These are phyloP conservation scores for Procavia capensis DNA, from an alignment of 2,113 vertebrate genomes.

Conservation along the genomic window DNA sequence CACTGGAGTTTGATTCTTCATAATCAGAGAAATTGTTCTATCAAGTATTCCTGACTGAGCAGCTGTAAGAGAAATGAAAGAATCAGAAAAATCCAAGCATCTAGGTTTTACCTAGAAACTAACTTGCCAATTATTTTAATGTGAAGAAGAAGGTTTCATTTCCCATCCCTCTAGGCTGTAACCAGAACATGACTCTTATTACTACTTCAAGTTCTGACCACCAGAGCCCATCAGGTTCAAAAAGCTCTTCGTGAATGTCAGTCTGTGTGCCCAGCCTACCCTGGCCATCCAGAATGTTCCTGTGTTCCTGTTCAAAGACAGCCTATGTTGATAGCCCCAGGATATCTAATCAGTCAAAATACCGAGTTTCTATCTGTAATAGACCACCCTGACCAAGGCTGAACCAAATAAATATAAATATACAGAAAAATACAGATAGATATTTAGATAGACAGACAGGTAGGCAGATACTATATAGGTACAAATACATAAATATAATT, in stretches of 20 bases:
- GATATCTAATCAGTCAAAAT: not conserved
- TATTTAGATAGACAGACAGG: too few relatives aligned
- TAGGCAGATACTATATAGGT: not conserved
- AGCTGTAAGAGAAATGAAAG: slow-evolving; percentile 86
- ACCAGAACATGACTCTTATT: not conserved
- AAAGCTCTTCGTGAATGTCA: too few relatives aligned
- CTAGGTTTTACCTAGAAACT: not conserved
- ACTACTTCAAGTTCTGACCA: not conserved
- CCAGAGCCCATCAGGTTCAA: not conserved
- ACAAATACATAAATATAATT: not conserved
- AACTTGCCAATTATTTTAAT: slow-evolving; percentile 27
- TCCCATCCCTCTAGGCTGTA: not conserved
- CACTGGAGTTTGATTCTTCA: slow-evolving; percentile 92
- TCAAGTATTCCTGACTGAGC: slow-evolving; percentile 94
- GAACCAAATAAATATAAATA: not conserved
- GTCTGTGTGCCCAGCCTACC: not conserved
- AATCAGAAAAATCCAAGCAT: not conserved
- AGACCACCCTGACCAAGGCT: not conserved
- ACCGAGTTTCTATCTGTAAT: not conserved
- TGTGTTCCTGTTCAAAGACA: not conserved
- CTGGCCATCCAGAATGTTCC: not conserved
- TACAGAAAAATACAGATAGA: too few relatives aligned
- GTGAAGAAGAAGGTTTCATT: not conserved
- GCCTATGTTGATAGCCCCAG: not conserved
- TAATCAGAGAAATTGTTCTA: slow-evolving; percentile 92